Percentiles rank a stretch among this genome's conserved stretches.
These are phyloP conservation scores for Drosophila sordidapex DNA, from an alignment of 2,888 invertebrate genomes.

Conservation along the genomic window DNA sequence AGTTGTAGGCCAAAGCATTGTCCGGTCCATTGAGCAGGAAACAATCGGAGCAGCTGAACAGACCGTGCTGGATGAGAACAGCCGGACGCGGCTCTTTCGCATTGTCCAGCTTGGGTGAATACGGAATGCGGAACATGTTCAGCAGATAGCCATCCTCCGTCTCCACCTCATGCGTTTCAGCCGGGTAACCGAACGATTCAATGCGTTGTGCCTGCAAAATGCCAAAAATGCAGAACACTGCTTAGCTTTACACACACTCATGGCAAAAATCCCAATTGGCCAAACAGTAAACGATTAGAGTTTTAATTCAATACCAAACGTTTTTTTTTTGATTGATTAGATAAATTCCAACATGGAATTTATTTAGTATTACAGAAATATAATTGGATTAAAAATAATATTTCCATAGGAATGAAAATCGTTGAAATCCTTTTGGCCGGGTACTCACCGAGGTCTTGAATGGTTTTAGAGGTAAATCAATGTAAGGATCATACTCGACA, in stretches of 20 bases:
- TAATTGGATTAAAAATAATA: background rate
- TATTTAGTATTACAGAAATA: background rate
- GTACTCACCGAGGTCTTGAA: slow-evolving; percentile 65
- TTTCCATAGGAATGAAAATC: background rate
- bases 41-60: slow-evolving; percentile 88
- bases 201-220: slow-evolving; percentile 74
- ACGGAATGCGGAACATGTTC: slow-evolving; percentile 92
- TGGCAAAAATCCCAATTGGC: background rate
- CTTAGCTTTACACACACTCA: background rate
- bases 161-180: slow-evolving; percentile 89
- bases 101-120: slow-evolving; percentile 83
- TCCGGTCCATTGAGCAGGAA: slow-evolving; percentile 90
- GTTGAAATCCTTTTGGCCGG: background rate
- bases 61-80: slow-evolving; percentile 92
- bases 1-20: slow-evolving; percentile 86
- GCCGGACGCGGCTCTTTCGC: slow-evolving; percentile 85
- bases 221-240: background rate
- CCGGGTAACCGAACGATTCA: slow-evolving; percentile 86
- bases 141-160: slow-evolving; percentile 94
- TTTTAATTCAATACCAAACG: background rate
- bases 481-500: slow-evolving; percentile 50
- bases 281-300: background rate
- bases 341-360: background rate
- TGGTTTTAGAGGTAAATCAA: slow-evolving; percentile 71
- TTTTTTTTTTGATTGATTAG: background rate